phyloP scores from a whole-genome alignment of 2,113 vertebrate genomes.

The Ammospiza nelsoni region DNA sequence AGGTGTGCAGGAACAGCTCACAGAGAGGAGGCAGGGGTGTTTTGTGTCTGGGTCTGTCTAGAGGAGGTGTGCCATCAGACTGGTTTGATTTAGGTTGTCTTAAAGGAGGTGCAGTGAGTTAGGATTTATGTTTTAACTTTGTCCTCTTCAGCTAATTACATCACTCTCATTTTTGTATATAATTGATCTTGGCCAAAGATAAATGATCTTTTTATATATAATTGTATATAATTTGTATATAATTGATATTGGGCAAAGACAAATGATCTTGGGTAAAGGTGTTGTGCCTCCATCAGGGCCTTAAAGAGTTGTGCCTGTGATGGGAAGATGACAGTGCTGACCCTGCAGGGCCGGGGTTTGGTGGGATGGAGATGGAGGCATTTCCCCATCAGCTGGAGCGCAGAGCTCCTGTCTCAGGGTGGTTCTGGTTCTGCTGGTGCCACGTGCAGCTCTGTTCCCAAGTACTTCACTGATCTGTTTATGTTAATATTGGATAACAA shows the following conservation, averaged over 20 bases:
- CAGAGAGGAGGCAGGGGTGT: background rate
- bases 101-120: background rate
- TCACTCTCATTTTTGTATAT: background rate
- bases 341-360: rapidly evolving
- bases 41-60: background rate
- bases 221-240: no score
- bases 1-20: background rate
- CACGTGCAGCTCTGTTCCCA: rapidly evolving
- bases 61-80: background rate
- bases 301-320: background rate
- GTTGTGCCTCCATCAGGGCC: background rate
- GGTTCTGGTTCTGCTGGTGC: background rate
- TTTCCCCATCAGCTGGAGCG: background rate
- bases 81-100: background rate
- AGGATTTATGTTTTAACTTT: background rate
- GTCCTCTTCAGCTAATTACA: background rate
- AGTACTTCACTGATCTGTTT: background rate
- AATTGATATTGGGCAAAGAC: no score
- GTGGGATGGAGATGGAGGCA: background rate
- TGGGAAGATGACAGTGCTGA: background rate
- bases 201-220: no score
- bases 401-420: no score
- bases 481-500: conserved; percentile 6
- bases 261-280: background rate
- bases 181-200: background rate